Conservation (phyloP, 2,888 invertebrate species). For the Mesodorylaimus sp. region DNA sequence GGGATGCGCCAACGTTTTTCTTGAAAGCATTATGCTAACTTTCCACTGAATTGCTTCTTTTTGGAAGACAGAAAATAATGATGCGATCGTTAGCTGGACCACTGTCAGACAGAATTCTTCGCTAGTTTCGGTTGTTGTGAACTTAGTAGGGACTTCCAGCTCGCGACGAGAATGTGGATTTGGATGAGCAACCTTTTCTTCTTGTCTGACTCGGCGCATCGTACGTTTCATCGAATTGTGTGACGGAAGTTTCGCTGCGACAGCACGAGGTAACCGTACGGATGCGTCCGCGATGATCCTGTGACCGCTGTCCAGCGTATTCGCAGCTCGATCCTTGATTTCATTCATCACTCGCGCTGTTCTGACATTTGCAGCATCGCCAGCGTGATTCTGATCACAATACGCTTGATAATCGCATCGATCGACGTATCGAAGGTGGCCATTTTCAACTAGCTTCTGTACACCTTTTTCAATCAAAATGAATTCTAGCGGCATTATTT, state of each 20-base stretch:
- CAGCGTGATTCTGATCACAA: slow-evolving; percentile 1
- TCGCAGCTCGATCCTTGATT: not conserved
- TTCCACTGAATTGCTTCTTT: no score
- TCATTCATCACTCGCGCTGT: not conserved
- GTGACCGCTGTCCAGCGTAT: no score
- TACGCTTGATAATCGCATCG: not conserved
- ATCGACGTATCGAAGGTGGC: not conserved
- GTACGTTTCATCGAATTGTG: not conserved
- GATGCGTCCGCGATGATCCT: no score
- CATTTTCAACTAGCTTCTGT: not conserved
- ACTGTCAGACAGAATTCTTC: no score
- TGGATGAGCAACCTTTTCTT: not conserved
- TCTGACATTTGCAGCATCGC: not conserved
- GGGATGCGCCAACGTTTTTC: no score
- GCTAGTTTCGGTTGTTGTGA: not conserved
- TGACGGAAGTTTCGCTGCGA: not conserved
- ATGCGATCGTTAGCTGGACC: no score
- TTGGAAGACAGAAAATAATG: no score
- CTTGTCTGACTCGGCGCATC: not conserved
- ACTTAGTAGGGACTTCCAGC: not conserved
- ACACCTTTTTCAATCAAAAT: not conserved
- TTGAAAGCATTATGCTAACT: no score
- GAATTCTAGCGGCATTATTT: not conserved
- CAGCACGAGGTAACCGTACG: not conserved
- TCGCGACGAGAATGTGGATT: not conserved